Evolutionary conservation across 2,888 invertebrate species (phyloP).

Genomic region (Drepanosiphum platanoidis): DNA sequence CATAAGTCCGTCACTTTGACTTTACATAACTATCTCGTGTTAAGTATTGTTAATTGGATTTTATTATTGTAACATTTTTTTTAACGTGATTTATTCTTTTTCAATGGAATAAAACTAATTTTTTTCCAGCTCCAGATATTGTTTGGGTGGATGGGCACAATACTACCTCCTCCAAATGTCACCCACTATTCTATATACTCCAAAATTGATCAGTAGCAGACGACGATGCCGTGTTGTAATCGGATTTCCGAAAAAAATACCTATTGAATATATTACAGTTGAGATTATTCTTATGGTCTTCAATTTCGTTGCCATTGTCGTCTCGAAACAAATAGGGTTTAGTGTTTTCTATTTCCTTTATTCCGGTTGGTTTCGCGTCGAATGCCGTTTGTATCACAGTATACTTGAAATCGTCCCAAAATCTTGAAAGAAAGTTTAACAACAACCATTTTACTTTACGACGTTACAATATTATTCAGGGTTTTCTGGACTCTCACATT

Average conservation of each 20-base stretch:
- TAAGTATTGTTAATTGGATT: conserved; percentile 14
- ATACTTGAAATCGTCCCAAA: conserved; percentile 56
- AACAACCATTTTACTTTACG: background rate
- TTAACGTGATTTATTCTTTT: conserved; percentile 24
- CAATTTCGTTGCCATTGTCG: background rate
- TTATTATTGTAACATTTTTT: conserved; percentile 3
- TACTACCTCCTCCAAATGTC: no score
- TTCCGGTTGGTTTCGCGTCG: background rate
- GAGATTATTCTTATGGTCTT: background rate
- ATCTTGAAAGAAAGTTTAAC: background rate
- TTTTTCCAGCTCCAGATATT: no score
- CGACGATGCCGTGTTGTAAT: background rate
- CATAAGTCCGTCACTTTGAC: conserved; percentile 27
- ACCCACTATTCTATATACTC: background rate
- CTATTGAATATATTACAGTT: background rate
- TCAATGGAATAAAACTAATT: no score
- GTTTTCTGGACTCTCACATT: conserved; percentile 33
- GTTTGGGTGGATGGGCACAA: no score
- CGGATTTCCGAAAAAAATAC: conserved; percentile 6
- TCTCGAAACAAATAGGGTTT: background rate
- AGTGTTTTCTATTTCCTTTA: background rate
- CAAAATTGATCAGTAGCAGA: background rate
- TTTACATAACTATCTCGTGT: conserved; percentile 24
- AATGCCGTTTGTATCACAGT: conserved; percentile 28
- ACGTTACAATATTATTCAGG: background rate